These are phyloP conservation scores for Psittacara wagleri DNA, from an alignment of 2,113 vertebrate genomes.

Conservation along the genomic window DNA sequence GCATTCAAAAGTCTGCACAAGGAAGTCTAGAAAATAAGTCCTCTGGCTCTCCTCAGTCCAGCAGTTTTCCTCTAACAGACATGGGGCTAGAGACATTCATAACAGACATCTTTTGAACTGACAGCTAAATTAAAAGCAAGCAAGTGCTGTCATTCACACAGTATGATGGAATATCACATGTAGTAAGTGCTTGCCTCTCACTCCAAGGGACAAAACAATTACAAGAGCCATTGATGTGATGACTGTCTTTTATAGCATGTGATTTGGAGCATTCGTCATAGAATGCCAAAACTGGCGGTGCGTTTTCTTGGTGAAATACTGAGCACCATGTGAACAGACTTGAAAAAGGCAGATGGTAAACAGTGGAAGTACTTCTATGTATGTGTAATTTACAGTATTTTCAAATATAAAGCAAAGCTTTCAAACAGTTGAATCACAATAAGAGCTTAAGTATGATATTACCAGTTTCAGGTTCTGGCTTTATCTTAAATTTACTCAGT, in stretches of 20 bases:
- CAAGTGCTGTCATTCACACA: conserved; percentile 55
- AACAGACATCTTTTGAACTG: conserved; percentile 57
- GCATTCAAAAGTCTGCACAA: background rate
- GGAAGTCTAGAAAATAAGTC: background rate
- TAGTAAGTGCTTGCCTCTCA: conserved; percentile 65
- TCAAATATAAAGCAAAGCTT: conserved; percentile 71
- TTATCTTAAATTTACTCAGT: conserved; percentile 87
- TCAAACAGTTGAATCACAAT: conserved; percentile 70
- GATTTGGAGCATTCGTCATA: conserved; percentile 57
- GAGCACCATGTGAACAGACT: conserved; percentile 62
- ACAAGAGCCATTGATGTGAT: conserved; percentile 57
- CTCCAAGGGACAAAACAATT: conserved; percentile 66
- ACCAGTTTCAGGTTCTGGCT: conserved; percentile 85
- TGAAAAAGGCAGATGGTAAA: conserved; percentile 67
- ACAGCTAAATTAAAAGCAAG: conserved; percentile 62
- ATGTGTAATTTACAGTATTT: conserved; percentile 71
- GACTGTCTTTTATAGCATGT: conserved; percentile 60
- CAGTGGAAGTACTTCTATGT: conserved; percentile 61
- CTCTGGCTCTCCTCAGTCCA: background rate
- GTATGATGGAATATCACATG: conserved; percentile 56
- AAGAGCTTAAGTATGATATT: conserved; percentile 76
- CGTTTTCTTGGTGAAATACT: conserved; percentile 54
- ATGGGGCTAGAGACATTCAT: conserved; percentile 23
- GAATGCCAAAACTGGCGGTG: conserved; percentile 63
- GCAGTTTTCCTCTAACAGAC: conserved; percentile 23